phyloP scores from a whole-genome alignment of 30 jellyfish, hydroid and myxozoan species.

The Aurelia sp. region DNA sequence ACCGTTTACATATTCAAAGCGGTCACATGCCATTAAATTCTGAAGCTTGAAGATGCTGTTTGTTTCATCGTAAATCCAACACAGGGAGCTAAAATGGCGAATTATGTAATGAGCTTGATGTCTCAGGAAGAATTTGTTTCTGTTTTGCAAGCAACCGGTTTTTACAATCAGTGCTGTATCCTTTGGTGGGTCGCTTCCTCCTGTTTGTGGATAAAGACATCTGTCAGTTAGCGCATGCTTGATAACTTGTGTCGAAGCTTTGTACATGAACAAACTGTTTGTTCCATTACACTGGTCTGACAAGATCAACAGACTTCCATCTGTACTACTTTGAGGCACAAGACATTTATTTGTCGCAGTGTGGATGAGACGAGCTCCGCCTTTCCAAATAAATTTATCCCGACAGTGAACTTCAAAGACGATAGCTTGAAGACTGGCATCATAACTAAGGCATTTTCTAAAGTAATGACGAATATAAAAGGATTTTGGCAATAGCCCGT shows the following conservation, averaged over 20 bases:
- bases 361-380: constrained; percentile 50
- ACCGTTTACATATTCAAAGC: constrained; percentile 27
- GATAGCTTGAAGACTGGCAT: constrained; percentile 15
- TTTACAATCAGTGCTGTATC: constrained; percentile 1
- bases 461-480: constrained; percentile 34
- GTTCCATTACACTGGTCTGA: constrained; percentile 39
- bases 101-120: constrained; percentile 30
- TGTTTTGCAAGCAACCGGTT: neutral
- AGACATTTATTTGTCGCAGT: constrained; percentile 36
- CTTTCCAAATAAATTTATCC: constrained; percentile 49
- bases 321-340: neutral
- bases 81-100: constrained; percentile 26
- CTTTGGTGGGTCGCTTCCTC: neutral
- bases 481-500: too few species aligned
- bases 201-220: constrained; percentile 7
- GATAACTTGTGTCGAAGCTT: neutral
- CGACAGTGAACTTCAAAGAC: constrained; percentile 34
- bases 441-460: constrained; percentile 50
- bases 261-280: constrained; percentile 46
- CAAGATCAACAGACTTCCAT: constrained; percentile 17
- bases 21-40: constrained; percentile 34
- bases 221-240: constrained; percentile 33
- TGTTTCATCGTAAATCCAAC: constrained; percentile 31
- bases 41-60: constrained; percentile 5
- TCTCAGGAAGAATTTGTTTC: constrained; percentile 27